A percentile compares a stretch with the other conserved stretches of the same genome.
These are phyloP conservation scores for Hyaena hyaena DNA, from an alignment of 2,113 vertebrate species.

Conservation along the genomic window DNA sequence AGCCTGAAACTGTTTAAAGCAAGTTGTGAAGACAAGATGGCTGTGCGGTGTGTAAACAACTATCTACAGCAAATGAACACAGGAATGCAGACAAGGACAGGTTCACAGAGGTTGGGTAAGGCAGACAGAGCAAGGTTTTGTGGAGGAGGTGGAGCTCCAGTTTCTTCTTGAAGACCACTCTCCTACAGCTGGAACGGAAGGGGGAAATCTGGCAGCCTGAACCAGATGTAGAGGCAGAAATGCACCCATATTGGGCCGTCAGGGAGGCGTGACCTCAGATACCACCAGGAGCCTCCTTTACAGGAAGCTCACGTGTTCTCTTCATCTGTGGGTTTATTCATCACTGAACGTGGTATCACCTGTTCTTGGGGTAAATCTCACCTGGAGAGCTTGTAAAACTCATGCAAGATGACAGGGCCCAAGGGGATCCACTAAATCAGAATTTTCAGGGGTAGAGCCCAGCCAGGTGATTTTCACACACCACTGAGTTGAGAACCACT, in stretches of 20 bases:
- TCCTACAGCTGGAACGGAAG: background rate
- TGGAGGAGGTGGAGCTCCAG: background rate
- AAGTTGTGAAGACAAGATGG: background rate
- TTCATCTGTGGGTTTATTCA: background rate
- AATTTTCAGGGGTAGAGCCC: background rate
- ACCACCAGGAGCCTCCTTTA: background rate
- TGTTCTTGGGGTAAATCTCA: background rate
- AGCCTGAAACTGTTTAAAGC: background rate
- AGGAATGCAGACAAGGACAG: background rate
- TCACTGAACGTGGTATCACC: background rate
- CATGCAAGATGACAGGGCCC: background rate
- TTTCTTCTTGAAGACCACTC: background rate
- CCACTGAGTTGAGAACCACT: no score
- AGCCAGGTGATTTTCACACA: background rate
- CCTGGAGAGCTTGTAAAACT: background rate
- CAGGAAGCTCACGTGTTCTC: background rate
- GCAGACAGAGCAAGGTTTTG: background rate
- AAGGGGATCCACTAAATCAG: background rate
- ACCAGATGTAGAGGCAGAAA: background rate
- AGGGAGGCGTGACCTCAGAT: background rate
- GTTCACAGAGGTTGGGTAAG: background rate
- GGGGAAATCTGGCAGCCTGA: background rate
- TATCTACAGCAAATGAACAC: background rate
- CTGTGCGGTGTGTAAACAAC: background rate
- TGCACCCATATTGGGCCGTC: accelerated